These are phyloP conservation scores for Proterorhinus semilunaris DNA, from an alignment of 2,113 vertebrate genomes.

Conservation along the genomic window DNA sequence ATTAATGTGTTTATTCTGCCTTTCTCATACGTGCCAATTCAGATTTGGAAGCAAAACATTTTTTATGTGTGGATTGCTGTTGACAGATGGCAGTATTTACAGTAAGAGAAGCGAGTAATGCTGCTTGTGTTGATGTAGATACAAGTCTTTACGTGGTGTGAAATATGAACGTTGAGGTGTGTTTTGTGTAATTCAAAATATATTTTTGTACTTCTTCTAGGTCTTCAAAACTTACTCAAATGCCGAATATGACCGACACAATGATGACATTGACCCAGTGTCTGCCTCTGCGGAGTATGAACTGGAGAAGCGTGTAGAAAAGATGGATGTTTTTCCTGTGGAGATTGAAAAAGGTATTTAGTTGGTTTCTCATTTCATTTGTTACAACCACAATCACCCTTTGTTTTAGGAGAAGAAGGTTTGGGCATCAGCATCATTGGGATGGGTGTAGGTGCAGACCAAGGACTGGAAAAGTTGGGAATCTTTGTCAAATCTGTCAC, in stretches of 20 bases:
- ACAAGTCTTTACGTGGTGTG: not conserved
- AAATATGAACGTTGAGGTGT: slow-evolving; percentile 1
- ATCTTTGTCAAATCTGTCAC: slow-evolving; percentile 93
- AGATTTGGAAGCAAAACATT: slow-evolving; percentile 27
- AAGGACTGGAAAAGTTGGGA: slow-evolving; percentile 89
- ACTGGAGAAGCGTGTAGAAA: slow-evolving; percentile 90
- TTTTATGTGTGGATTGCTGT: slow-evolving; percentile 36
- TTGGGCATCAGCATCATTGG: slow-evolving; percentile 92
- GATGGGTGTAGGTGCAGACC: slow-evolving; percentile 91
- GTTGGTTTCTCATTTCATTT: not conserved
- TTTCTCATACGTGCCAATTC: too few relatives aligned
- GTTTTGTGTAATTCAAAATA: not conserved
- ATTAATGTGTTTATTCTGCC: too few relatives aligned
- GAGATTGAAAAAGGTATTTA: slow-evolving; percentile 86
- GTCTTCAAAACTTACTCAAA: slow-evolving; percentile 85
- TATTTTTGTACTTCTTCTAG: slow-evolving; percentile 42
- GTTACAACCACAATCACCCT: not conserved
- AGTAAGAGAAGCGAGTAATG: slow-evolving; percentile 12
- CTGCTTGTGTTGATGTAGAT: not conserved
- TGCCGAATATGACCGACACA: slow-evolving; percentile 84
- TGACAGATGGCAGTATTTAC: slow-evolving; percentile 27
- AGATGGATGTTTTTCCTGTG: slow-evolving; percentile 88
- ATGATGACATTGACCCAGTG: slow-evolving; percentile 88
- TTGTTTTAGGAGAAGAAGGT: slow-evolving; percentile 79
- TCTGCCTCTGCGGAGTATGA: slow-evolving; percentile 90